These are phyloP conservation scores for Syrmaticus mikado DNA, from an alignment of 2,113 vertebrate genomes.

Conservation along the genomic window DNA sequence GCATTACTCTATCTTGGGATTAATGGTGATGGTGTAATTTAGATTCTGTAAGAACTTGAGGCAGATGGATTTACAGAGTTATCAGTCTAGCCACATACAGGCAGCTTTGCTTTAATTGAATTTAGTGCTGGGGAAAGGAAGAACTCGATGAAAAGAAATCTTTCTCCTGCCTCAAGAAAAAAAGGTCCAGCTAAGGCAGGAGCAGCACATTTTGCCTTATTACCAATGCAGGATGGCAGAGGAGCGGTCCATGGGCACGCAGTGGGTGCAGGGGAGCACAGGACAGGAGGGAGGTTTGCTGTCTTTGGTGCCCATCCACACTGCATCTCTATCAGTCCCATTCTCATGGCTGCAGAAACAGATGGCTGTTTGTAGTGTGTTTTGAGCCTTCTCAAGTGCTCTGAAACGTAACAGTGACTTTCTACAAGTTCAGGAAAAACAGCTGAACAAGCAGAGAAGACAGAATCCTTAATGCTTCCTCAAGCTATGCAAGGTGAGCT, in stretches of 20 bases:
- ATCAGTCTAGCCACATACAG: background rate
- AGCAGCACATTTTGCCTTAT: background rate
- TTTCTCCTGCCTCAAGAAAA: background rate
- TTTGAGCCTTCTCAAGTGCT: background rate
- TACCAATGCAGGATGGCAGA: background rate
- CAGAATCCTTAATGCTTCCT: background rate
- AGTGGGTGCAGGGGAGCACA: background rate
- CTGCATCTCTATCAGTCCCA: background rate
- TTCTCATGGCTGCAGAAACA: background rate
- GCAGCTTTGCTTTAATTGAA: background rate
- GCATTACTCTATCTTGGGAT: conserved; percentile 4
- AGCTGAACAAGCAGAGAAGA: background rate
- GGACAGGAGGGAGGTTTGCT: background rate
- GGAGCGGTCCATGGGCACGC: rapidly evolving
- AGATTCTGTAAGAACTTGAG: conserved; percentile 12
- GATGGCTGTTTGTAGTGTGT: background rate
- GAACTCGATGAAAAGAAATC: background rate
- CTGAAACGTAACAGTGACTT: background rate
- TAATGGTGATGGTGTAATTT: conserved; percentile 48
- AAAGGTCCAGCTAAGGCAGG: background rate
- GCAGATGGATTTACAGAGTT: conserved; percentile 31
- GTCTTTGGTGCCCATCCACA: background rate
- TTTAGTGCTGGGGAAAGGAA: background rate
- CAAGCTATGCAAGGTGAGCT: background rate
- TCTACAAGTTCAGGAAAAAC: background rate